phyloP scores from a whole-genome alignment of 1,140 invertebrate genomes.

The Lepidotrigona ventralis region DNA sequence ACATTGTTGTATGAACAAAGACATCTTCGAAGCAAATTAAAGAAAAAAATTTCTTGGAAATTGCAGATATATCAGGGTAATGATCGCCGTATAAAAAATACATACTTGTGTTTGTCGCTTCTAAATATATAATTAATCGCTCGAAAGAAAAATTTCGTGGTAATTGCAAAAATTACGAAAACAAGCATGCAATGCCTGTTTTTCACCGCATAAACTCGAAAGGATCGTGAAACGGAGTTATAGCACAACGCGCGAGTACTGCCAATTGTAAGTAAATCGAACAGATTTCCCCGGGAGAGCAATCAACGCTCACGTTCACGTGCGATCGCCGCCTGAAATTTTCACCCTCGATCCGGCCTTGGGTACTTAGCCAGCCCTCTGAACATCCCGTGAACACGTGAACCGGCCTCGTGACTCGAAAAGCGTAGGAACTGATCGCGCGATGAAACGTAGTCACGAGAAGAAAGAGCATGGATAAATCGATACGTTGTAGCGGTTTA shows the following conservation, averaged over 20 bases:
- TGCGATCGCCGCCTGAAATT: not conserved
- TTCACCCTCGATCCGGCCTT: not conserved
- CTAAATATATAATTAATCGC: not conserved
- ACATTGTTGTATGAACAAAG: too few relatives aligned
- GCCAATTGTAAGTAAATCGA: not conserved
- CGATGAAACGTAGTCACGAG: not conserved
- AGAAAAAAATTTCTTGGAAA: too few relatives aligned
- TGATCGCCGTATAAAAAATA: too few relatives aligned
- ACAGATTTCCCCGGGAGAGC: not conserved
- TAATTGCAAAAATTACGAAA: not conserved
- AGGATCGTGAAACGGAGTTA: not conserved
- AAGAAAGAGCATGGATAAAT: not conserved
- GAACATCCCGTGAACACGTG: not conserved
- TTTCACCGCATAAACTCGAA: not conserved
- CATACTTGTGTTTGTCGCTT: not conserved
- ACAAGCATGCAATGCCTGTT: too few relatives aligned
- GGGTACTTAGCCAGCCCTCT: not conserved
- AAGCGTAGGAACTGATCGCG: not conserved
- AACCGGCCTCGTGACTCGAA: not conserved
- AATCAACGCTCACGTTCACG: not conserved
- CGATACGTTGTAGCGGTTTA: conserved; percentile 17
- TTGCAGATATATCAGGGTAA: too few relatives aligned
- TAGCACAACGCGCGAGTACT: not conserved
- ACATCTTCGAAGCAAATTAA: too few relatives aligned
- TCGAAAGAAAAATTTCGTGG: not conserved